Evolutionary conservation across 1,140 invertebrate species (phyloP).

Genomic region (Monomorium pharaonis): DNA sequence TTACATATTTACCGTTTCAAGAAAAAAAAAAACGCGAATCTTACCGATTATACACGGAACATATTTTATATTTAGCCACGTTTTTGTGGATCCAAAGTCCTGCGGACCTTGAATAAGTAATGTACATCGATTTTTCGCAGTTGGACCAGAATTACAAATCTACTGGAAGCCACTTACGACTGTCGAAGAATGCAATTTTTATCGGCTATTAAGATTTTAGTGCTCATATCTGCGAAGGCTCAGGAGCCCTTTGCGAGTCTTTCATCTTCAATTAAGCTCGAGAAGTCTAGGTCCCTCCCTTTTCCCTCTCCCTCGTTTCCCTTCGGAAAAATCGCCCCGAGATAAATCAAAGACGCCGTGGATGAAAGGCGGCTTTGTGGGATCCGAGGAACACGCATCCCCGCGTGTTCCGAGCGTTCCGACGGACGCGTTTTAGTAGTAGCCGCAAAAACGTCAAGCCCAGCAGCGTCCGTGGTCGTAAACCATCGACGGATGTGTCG

Average conservation of each 20-base stretch:
- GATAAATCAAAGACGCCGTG: neutral
- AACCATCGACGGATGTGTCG: conserved; percentile 48
- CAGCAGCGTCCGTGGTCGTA: neutral
- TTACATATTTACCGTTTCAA: neutral
- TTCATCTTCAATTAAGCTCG: neutral
- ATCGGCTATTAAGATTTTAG: neutral
- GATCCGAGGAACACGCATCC: neutral
- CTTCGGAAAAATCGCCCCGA: neutral
- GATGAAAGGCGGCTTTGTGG: conserved; percentile 18
- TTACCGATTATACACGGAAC: neutral
- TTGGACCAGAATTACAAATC: neutral
- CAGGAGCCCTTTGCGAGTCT: neutral
- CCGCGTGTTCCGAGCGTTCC: neutral
- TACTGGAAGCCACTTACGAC: neutral
- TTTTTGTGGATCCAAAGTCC: neutral
- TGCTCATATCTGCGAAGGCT: neutral
- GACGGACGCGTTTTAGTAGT: neutral
- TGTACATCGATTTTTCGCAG: neutral
- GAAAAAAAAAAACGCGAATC: neutral
- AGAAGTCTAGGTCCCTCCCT: neutral
- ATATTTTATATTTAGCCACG: neutral
- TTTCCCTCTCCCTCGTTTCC: too few relatives aligned
- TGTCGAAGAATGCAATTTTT: neutral
- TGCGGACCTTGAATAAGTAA: neutral
- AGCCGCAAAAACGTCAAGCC: conserved; percentile 26